Evolutionary conservation across 2,888 invertebrate species (phyloP), one percentile per base, ranked within the genome.

Genomic region (Drosophila quinaria): DNA sequence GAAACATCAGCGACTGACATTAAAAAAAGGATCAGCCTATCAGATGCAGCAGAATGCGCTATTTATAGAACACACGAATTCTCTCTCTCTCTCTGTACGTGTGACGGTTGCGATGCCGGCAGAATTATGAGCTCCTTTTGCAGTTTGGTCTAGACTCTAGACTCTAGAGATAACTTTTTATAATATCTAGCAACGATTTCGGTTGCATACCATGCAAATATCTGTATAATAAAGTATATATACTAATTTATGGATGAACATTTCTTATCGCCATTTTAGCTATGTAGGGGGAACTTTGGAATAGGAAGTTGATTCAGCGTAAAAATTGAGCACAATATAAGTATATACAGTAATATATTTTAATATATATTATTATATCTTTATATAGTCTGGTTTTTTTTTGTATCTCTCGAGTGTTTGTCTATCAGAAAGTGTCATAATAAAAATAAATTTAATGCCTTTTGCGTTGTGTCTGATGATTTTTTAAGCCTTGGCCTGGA

Each of bases 231-330:
- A 51, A 47, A 46, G 13, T 33, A 49, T 60, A 66, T 51, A 35
- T 60, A 49, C 29, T 22, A 66, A 31, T 61, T 61, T 61, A 55
- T 61, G 41, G 29, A 39, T 47, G 47, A 29, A 46, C 51, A 2
- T 1, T 41, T n/a, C 59, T 76, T 75, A 75, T 76, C 77, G 62
- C 37, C 46, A 5, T 33, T 15, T 9, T 13, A 46, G 13, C n/a
- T n/a, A n/a, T n/a, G n/a, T 25, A 37, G 29, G 17, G 42, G 31
- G 58, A 61, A 76, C 78, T 76, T 73, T 76, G 78, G 78, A 64
- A 77, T 76, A 15, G 75, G 69, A 76, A 76, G 47, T 59, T 39
- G 72, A 77, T 58, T 69, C 69, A 68, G 58, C 54, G 37, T 51
- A 42, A 61, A 77, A 76, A 42, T 76, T 77, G 77, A 58, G 46